Evolutionary conservation across 2,888 invertebrate species (phyloP).

Genomic region (Pinctada fucata): DNA sequence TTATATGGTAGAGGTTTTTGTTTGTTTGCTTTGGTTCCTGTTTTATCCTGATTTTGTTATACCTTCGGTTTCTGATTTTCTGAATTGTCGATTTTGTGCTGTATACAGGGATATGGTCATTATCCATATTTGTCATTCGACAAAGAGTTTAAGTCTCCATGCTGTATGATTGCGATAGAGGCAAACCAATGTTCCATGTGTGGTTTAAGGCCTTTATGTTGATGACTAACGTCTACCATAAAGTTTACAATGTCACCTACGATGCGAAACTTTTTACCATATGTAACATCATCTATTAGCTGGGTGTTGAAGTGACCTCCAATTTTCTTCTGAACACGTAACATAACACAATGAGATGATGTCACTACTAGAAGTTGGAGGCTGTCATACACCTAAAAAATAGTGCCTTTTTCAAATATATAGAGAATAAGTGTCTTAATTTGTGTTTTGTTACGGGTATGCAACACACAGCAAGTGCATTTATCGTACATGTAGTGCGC

Average conservation of each 20-base stretch:
- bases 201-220: neutral
- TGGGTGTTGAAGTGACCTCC: constrained; percentile 21
- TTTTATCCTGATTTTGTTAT: no score
- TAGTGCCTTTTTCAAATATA: neutral
- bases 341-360: constrained; percentile 1
- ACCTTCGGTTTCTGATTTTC: no score
- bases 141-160: neutral
- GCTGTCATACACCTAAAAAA: constrained; percentile 27
- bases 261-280: constrained; percentile 19
- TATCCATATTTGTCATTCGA: no score
- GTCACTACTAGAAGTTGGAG: constrained; percentile 14
- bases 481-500: no score
- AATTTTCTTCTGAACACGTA: constrained; percentile 1
- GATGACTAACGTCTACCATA: constrained; percentile 11
- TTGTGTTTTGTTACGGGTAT: no score
- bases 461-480: no score
- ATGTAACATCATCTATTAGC: constrained; percentile 3
- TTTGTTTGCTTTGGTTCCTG: no score
- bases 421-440: no score
- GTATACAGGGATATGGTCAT: no score
- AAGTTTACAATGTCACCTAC: constrained; percentile 34
- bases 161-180: constrained; percentile 23
- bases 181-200: constrained; percentile 38
- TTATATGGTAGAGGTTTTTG: no score
- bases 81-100: no score